Conservation (phyloP, 35 echinoderm and acorn worm genomes). For the Strongylocentrotus purpuratus region DNA sequence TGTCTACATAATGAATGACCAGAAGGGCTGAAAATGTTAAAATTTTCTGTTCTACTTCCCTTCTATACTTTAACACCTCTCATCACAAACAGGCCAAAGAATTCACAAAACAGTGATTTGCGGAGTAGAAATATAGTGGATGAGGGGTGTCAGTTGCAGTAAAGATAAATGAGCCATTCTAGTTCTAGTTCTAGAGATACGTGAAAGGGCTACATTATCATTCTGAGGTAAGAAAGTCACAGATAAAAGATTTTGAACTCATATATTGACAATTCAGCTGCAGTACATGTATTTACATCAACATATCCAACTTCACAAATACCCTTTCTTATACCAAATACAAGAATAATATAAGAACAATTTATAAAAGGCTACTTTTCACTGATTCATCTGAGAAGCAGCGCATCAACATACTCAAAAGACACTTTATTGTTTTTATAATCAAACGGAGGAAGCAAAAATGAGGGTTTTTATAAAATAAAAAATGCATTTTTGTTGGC, state of each 20-base stretch:
- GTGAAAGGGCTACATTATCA: neutral
- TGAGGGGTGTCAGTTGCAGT: neutral
- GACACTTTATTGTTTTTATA: neutral
- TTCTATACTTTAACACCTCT: neutral
- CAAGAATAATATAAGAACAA: neutral
- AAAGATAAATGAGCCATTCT: neutral
- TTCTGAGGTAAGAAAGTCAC: neutral
- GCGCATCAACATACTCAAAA: neutral
- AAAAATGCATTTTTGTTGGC: neutral
- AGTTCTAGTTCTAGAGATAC: neutral
- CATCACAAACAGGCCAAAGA: neutral
- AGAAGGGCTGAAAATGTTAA: too few species aligned
- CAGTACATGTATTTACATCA: constrained; percentile 18
- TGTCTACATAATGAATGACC: too few species aligned
- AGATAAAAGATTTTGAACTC: neutral
- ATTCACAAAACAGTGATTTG: neutral
- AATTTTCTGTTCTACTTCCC: neutral
- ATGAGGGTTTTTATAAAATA: neutral
- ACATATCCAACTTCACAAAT: neutral
- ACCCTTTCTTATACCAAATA: neutral
- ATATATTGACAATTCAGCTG: neutral
- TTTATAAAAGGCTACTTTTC: neutral
- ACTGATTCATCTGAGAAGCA: neutral
- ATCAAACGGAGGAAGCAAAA: neutral
- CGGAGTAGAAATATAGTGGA: neutral